These are phyloP conservation scores for Saccostrea glomerata DNA, from an alignment of 1,140 invertebrate genomes.

Conservation along the genomic window DNA sequence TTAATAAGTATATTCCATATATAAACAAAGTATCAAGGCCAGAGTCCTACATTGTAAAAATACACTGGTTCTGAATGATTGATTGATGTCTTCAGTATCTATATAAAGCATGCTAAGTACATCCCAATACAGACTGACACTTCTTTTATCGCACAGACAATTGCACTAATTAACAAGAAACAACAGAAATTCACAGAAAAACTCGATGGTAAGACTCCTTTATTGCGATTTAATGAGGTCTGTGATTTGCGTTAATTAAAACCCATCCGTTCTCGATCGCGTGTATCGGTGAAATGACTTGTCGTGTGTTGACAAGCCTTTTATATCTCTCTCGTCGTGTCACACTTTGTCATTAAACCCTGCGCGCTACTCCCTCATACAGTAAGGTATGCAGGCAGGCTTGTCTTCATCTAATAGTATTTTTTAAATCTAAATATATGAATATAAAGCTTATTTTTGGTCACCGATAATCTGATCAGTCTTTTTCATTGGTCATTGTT, in stretches of 20 bases:
- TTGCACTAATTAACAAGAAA: neutral
- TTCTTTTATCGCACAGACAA: neutral
- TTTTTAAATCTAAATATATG: neutral
- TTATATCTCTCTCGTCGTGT: constrained; percentile 10
- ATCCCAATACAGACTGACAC: too few relatives aligned
- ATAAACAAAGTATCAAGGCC: neutral
- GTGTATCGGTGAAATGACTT: neutral
- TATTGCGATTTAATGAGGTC: neutral
- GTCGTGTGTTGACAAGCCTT: constrained; percentile 23
- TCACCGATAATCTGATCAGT: too few relatives aligned
- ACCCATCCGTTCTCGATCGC: neutral
- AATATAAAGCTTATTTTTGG: too few relatives aligned
- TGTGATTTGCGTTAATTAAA: neutral
- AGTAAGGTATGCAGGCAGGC: neutral
- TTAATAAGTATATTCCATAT: neutral
- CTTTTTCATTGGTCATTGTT: too few relatives aligned
- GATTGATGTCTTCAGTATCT: too few relatives aligned
- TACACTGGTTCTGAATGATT: too few relatives aligned
- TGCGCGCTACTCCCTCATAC: constrained; percentile 5
- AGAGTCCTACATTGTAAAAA: neutral
- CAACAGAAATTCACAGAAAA: neutral
- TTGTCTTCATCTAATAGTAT: neutral
- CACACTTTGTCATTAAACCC: neutral
- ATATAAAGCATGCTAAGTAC: too few relatives aligned
- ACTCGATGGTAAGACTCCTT: neutral